Evolutionary conservation across 2,888 invertebrate genomes (phyloP).

Genomic region (Epinotia nisella): DNA sequence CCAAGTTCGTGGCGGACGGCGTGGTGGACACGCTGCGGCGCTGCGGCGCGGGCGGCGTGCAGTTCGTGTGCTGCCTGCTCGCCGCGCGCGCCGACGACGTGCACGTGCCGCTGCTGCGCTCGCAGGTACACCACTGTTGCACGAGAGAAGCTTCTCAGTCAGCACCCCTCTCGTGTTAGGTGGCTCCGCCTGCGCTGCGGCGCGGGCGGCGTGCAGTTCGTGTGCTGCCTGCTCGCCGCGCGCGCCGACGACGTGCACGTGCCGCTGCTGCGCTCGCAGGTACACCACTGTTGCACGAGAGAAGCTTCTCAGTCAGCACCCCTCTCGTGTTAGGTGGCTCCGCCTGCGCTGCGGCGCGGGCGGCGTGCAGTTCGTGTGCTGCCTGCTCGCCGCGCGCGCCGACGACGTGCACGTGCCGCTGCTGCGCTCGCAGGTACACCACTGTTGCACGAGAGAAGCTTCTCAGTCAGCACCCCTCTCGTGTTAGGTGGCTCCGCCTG

Average conservation of each 20-base stretch:
- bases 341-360: slow-evolving; percentile 89
- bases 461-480: no score
- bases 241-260: slow-evolving; percentile 89
- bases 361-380: slow-evolving; percentile 94
- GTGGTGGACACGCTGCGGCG: slow-evolving; percentile 95
- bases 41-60: slow-evolving; percentile 88
- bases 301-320: no score
- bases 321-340: no score
- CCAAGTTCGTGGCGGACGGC: slow-evolving; percentile 91
- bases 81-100: slow-evolving; percentile 87
- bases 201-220: slow-evolving; percentile 89
- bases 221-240: slow-evolving; percentile 92
- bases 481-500: no score
- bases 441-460: no score
- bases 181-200: no score
- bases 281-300: no score
- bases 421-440: slow-evolving; percentile 92
- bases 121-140: slow-evolving; percentile 92
- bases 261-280: slow-evolving; percentile 94
- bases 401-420: slow-evolving; percentile 92
- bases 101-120: slow-evolving; percentile 94
- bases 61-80: slow-evolving; percentile 94
- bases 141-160: no score
- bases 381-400: slow-evolving; percentile 88
- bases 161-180: no score